Evolutionary conservation across 1,140 invertebrate genomes (phyloP).

Genomic region (Aphis craccivora): DNA sequence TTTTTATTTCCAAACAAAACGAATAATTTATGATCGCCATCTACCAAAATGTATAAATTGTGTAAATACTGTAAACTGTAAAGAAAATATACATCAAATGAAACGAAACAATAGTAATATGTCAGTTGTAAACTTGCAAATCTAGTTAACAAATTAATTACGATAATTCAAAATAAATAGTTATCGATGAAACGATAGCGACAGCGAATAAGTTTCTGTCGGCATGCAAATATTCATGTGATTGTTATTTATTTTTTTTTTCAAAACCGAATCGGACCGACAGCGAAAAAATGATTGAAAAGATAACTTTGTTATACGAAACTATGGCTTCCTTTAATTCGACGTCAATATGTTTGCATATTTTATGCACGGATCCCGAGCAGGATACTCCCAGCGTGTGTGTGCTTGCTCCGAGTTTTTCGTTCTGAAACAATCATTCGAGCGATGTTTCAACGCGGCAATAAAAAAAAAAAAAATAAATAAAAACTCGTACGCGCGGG

Average conservation of each 20-base stretch:
- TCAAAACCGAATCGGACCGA: not conserved
- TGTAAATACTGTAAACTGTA: not conserved
- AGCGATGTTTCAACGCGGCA: not conserved
- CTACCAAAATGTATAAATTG: not conserved
- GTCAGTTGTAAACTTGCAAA: not conserved
- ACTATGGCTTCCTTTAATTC: constrained; percentile 15
- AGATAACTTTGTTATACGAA: not conserved
- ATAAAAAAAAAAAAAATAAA: constrained; percentile 41
- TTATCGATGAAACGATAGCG: not conserved
- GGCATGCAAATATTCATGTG: too few species aligned
- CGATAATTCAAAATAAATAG: not conserved
- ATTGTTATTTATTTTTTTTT: not conserved
- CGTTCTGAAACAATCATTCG: constrained; percentile 47
- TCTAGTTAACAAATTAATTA: not conserved
- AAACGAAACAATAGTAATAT: not conserved
- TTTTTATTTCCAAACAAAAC: not conserved
- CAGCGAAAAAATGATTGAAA: constrained; percentile 23
- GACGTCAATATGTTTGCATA: constrained; percentile 31
- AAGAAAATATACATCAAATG: not conserved
- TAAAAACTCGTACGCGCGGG: not conserved
- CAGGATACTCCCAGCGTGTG: not conserved
- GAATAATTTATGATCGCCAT: not conserved
- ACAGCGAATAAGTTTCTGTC: too few species aligned
- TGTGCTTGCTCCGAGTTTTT: not conserved
- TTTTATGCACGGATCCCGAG: constrained; percentile 24